Percentiles rank a stretch among this genome's conserved stretches.
phyloP scores from a whole-genome alignment of 2,888 invertebrate species.

The Graphium colonna region DNA sequence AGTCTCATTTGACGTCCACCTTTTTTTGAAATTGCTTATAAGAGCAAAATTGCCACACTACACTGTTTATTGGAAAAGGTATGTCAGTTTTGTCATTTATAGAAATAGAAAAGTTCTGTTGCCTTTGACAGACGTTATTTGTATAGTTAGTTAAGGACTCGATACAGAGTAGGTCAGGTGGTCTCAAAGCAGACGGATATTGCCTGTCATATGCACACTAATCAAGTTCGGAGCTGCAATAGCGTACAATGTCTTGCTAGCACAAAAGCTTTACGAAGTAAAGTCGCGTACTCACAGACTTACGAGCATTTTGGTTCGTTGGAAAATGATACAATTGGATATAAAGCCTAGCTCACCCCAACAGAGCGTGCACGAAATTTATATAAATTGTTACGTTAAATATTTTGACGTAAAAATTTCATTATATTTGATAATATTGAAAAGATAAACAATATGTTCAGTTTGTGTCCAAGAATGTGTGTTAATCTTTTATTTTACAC shows the following conservation, averaged over 20 bases:
- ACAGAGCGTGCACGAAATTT: background rate
- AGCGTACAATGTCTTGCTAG: background rate
- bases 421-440: too few relatives aligned
- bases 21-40: too few relatives aligned
- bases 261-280: background rate
- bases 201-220: background rate
- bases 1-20: too few relatives aligned
- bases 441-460: too few relatives aligned
- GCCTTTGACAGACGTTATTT: background rate
- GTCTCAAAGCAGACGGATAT: background rate
- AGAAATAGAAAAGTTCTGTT: background rate
- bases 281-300: background rate
- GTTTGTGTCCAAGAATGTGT: too few relatives aligned
- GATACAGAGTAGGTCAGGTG: background rate
- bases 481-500: too few relatives aligned
- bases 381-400: too few relatives aligned
- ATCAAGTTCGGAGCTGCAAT: background rate
- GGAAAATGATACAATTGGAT: background rate
- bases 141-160: background rate
- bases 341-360: background rate
- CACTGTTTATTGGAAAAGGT: too few relatives aligned
- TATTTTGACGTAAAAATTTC: too few relatives aligned
- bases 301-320: background rate
- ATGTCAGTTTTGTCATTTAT: too few relatives aligned
- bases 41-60: too few relatives aligned